Conservation (phyloP, 1,140 invertebrate species). For the Eumeta japonica region DNA sequence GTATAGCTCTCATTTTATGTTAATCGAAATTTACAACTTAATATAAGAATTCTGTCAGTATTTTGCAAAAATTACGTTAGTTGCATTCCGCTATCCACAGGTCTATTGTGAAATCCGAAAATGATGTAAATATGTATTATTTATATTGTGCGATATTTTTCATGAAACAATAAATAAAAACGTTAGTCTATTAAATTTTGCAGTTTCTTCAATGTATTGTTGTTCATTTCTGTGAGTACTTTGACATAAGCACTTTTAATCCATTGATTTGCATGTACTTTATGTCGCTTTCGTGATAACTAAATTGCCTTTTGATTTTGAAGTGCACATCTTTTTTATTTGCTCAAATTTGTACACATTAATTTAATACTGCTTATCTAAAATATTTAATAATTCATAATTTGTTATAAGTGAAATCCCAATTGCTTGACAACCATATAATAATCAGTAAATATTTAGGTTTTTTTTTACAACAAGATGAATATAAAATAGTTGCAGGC, state of each 20-base stretch:
- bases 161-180: neutral
- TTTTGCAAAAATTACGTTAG: neutral
- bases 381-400: neutral
- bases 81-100: no score
- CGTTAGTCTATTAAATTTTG: constrained; percentile 8
- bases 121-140: neutral
- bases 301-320: neutral
- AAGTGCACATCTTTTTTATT: constrained; percentile 4
- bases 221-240: constrained; percentile 52
- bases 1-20: neutral
- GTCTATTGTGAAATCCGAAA: no score
- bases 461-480: no score
- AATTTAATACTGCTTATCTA: constrained; percentile 3
- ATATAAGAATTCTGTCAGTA: neutral
- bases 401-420: neutral
- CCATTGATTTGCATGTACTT: no score
- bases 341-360: constrained; percentile 7
- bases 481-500: no score
- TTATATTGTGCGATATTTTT: neutral
- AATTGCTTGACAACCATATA: no score
- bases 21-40: neutral
- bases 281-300: no score
- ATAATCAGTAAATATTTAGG: no score
- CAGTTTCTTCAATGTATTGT: constrained; percentile 54
- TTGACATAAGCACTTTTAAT: constrained; percentile 4